Percentiles rank a stretch among this genome's conserved stretches.
Evolutionary conservation across 2,888 invertebrate species (phyloP).

Genomic region (Cerceris ruficornis): DNA sequence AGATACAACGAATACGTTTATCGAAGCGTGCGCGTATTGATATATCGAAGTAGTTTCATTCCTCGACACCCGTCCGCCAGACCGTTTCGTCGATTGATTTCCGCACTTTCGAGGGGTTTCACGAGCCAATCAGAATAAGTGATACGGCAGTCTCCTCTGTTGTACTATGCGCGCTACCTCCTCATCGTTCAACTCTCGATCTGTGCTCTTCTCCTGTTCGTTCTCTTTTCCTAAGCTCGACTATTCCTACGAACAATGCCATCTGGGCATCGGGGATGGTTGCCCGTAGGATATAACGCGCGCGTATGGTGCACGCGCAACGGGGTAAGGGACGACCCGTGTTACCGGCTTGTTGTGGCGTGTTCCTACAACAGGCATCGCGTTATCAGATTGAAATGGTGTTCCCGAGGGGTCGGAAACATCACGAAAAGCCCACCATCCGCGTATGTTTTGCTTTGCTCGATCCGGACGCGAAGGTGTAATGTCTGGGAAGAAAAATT

Average conservation of each 20-base stretch:
- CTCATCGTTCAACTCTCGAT: conserved; percentile 25
- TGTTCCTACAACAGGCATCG: conserved; percentile 67
- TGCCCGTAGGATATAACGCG: conserved; percentile 32
- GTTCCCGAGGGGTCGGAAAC: conserved; percentile 56
- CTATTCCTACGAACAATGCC: conserved; percentile 52
- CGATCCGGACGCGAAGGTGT: conserved; percentile 22
- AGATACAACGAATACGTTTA: conserved; percentile 26
- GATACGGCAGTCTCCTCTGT: conserved; percentile 58
- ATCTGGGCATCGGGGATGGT: conserved; percentile 46
- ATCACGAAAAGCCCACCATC: conserved; percentile 55
- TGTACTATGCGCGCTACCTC: conserved; percentile 48
- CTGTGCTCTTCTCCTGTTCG: conserved; percentile 11
- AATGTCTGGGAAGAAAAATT: conserved; percentile 43
- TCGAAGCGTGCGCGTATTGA: conserved; percentile 18
- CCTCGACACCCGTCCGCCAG: conserved; percentile 28
- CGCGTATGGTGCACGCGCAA: conserved; percentile 43
- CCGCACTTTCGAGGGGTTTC: conserved; percentile 47
- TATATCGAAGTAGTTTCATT: conserved; percentile 42
- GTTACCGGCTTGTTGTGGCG: conserved; percentile 68
- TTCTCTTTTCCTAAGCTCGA: conserved; percentile 37
- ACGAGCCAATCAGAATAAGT: conserved; percentile 71
- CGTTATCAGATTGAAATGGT: conserved; percentile 71
- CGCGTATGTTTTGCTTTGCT: conserved; percentile 27
- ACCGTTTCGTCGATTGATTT: conserved; percentile 60
- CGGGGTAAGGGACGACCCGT: conserved; percentile 49